Conservation (phyloP, 2,797 vertebrate species). For the Lepidocolaptes lacrymiger region DNA sequence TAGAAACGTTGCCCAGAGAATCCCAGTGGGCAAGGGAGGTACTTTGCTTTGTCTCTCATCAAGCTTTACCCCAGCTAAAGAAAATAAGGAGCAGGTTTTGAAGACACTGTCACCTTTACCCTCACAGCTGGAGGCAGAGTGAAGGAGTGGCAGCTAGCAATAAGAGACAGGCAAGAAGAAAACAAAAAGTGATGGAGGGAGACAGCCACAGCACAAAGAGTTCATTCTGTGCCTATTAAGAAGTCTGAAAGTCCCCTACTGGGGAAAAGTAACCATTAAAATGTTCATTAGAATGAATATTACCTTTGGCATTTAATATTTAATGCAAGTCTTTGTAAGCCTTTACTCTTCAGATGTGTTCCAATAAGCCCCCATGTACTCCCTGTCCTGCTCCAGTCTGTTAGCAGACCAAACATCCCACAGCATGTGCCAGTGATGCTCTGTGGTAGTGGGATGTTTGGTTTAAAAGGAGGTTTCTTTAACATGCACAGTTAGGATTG, state of each 20-base stretch:
- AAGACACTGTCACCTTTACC: constrained; percentile 45
- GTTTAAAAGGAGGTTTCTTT: neutral
- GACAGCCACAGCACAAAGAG: neutral
- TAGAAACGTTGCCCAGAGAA: neutral
- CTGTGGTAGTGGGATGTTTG: neutral
- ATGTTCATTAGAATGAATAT: constrained; percentile 42
- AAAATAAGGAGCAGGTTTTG: constrained; percentile 52
- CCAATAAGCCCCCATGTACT: neutral
- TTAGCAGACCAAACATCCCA: neutral
- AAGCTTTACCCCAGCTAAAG: neutral
- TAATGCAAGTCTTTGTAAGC: constrained; percentile 27
- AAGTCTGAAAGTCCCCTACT: constrained; percentile 3
- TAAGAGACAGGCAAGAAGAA: neutral
- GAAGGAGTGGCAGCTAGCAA: constrained; percentile 10
- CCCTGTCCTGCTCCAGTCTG: neutral
- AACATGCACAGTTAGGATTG: neutral
- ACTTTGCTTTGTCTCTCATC: neutral
- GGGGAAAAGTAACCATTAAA: constrained; percentile 42
- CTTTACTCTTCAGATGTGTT: neutral
- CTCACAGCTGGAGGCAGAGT: constrained; percentile 29
- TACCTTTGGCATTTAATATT: constrained; percentile 25
- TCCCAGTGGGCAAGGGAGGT: neutral
- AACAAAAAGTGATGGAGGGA: constrained; percentile 19
- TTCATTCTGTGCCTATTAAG: constrained; percentile 22
- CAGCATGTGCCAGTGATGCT: neutral